Evolutionary conservation across 2,113 vertebrate species (phyloP).

Genomic region (Caranx melampygus): DNA sequence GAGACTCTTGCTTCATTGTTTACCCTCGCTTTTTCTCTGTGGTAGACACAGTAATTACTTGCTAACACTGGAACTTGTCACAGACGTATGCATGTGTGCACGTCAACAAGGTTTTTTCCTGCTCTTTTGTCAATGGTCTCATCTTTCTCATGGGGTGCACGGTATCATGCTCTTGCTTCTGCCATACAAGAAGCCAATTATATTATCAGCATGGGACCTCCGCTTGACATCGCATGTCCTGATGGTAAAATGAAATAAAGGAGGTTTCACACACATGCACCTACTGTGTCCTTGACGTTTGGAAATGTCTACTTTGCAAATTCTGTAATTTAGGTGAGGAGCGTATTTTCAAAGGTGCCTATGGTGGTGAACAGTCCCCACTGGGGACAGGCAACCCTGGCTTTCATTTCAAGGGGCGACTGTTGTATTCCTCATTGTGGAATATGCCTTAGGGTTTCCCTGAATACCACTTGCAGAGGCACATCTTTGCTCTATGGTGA

Average conservation of each 20-base stretch:
- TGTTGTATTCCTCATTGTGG: not conserved
- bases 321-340: conserved; percentile 66
- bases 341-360: conserved; percentile 62
- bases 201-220: conserved; percentile 79
- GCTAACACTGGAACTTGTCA: conserved; percentile 38
- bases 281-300: conserved; percentile 77
- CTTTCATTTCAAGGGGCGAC: conserved; percentile 29
- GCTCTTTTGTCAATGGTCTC: conserved; percentile 28
- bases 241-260: conserved; percentile 79
- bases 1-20: conserved; percentile 13
- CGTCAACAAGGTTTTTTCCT: conserved; percentile 46
- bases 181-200: conserved; percentile 80
- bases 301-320: conserved; percentile 77
- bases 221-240: conserved; percentile 77
- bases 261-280: conserved; percentile 71
- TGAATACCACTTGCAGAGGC: not conserved
- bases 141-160: conserved; percentile 56
- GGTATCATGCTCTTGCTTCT: conserved; percentile 63
- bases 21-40: not conserved
- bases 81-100: conserved; percentile 37
- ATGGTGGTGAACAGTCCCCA: conserved; percentile 43
- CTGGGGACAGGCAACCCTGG: conserved; percentile 4
- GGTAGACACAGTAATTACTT: conserved; percentile 41
- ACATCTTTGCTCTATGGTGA: too few relatives aligned
- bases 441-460: not conserved